Evolutionary conservation across 2,888 invertebrate species (phyloP).

Genomic region (Mactromeris polynyma): DNA sequence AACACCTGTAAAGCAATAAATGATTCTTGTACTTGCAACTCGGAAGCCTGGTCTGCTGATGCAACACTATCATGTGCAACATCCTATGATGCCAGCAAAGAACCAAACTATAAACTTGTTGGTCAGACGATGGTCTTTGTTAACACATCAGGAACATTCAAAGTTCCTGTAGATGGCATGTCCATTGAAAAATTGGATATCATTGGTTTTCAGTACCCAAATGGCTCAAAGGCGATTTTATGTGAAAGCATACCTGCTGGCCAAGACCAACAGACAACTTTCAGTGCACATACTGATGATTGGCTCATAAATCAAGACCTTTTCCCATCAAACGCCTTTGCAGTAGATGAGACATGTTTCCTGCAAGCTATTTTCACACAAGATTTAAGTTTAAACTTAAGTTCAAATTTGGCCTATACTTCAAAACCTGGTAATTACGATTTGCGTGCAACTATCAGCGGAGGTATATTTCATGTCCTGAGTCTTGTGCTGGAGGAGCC

Average conservation of each 20-base stretch:
- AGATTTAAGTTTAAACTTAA: slow-evolving; percentile 41
- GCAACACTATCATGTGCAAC: slow-evolving; percentile 17
- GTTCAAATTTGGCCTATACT: slow-evolving; percentile 60
- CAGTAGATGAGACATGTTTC: slow-evolving; percentile 59
- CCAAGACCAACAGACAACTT: slow-evolving; percentile 58
- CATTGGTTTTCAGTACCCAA: slow-evolving; percentile 72
- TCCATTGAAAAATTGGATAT: slow-evolving; percentile 71
- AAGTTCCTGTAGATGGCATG: slow-evolving; percentile 52
- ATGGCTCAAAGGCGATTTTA: slow-evolving; percentile 56
- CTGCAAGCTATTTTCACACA: slow-evolving; percentile 73
- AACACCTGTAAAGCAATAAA: slow-evolving; percentile 67
- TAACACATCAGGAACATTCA: slow-evolving; percentile 49
- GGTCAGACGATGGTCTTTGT: slow-evolving; percentile 64
- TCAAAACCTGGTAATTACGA: slow-evolving; percentile 65
- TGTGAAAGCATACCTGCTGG: slow-evolving; percentile 62
- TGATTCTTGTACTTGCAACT: slow-evolving; percentile 75
- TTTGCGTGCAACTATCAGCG: slow-evolving; percentile 54
- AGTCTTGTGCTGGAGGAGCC: slow-evolving; percentile 66
- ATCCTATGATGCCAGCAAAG: slow-evolving; percentile 31
- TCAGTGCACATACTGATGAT: slow-evolving; percentile 31
- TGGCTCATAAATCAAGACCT: slow-evolving; percentile 57
- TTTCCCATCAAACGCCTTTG: slow-evolving; percentile 18
- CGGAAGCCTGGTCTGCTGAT: slow-evolving; percentile 24
- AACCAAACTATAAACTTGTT: slow-evolving; percentile 61
- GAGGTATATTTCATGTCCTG: slow-evolving; percentile 50